Conservation (phyloP, 2,888 invertebrate species). For the Habrosyne pyritoides region DNA sequence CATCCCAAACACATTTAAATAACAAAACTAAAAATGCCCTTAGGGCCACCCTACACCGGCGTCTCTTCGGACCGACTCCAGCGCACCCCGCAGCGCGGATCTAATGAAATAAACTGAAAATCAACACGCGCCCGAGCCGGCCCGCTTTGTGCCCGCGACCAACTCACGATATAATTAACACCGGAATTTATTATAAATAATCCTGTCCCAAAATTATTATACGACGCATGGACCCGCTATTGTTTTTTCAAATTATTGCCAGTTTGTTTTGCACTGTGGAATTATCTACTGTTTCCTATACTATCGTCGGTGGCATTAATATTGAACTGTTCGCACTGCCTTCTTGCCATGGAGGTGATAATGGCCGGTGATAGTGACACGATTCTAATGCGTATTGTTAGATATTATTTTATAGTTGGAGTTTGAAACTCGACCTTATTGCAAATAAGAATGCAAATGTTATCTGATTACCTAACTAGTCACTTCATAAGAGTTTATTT, state of each 20-base stretch:
- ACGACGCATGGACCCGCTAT: conserved; percentile 63
- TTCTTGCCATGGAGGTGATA: too few relatives aligned
- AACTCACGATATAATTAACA: conserved; percentile 77
- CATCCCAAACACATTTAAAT: conserved; percentile 9
- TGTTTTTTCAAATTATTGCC: conserved; percentile 39
- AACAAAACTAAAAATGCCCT: neutral
- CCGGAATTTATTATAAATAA: conserved; percentile 71
- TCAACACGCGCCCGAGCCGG: conserved; percentile 71
- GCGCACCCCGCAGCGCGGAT: conserved; percentile 75
- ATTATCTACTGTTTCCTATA: neutral
- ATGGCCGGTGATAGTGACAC: too few relatives aligned
- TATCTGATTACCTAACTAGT: too few relatives aligned
- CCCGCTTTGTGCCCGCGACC: conserved; percentile 49
- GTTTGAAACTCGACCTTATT: too few relatives aligned
- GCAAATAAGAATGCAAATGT: too few relatives aligned
- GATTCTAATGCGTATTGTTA: too few relatives aligned
- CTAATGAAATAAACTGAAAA: conserved; percentile 85
- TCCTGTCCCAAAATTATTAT: conserved; percentile 51
- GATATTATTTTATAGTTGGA: too few relatives aligned
- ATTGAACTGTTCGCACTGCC: neutral
- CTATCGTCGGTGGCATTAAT: neutral
- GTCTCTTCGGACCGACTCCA: conserved; percentile 47
- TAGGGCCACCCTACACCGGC: conserved; percentile 45
- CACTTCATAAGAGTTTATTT: too few relatives aligned
- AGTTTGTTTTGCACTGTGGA: conserved; percentile 30